Evolutionary conservation across 2,113 vertebrate genomes (phyloP).

Genomic region (Antigone vipio): DNA sequence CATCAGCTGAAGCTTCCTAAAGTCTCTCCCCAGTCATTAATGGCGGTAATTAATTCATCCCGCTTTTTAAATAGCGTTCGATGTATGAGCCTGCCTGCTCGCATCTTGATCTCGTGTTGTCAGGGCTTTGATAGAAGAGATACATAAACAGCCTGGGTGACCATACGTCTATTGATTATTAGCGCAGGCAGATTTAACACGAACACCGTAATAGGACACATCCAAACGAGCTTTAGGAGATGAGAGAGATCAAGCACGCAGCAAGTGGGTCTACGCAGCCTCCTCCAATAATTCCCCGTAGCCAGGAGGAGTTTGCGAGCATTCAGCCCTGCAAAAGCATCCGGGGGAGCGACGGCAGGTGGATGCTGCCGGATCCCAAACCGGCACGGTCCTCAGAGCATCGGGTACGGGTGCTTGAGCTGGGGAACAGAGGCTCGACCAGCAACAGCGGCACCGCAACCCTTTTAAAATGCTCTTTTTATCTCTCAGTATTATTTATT

Average conservation of each 20-base stretch:
- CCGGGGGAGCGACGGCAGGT: accelerated
- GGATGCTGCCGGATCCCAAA: neutral
- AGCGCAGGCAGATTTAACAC: neutral
- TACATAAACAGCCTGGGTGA: conserved; percentile 15
- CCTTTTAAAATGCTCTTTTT: conserved; percentile 23
- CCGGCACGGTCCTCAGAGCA: accelerated
- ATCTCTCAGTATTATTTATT: conserved; percentile 72
- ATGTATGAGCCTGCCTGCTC: conserved; percentile 8
- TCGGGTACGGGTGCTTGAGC: neutral
- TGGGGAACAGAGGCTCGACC: neutral
- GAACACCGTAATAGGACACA: neutral
- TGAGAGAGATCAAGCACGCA: neutral
- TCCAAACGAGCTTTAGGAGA: neutral
- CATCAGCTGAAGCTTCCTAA: neutral
- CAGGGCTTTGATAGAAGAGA: conserved; percentile 52
- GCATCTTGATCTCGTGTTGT: neutral
- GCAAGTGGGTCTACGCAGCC: neutral
- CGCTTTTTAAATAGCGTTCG: neutral
- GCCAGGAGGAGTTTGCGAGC: neutral
- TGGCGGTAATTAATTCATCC: conserved; percentile 29
- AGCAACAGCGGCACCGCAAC: neutral
- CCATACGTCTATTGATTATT: neutral
- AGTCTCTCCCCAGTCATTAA: neutral
- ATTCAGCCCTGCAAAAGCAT: neutral
- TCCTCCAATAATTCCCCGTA: neutral